Evolutionary conservation across 2,888 invertebrate genomes (phyloP), one percentile per base, ranked within the genome.

Genomic region (Rhorus exstirpatorius): DNA sequence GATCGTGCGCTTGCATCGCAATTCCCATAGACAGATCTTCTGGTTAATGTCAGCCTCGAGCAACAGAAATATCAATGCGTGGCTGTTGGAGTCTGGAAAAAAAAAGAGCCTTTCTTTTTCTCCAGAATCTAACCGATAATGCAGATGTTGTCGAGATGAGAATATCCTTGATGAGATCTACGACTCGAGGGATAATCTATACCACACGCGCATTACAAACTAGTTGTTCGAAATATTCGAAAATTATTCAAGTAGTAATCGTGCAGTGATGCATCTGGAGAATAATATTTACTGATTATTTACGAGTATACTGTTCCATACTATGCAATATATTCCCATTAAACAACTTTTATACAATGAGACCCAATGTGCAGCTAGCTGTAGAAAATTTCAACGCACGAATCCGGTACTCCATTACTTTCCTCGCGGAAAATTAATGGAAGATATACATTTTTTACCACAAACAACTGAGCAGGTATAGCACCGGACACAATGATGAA

Each of bases 101-200:
- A 63, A 44, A 24, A 46, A 1, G 3, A 0, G 7, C 14, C 12
- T n/a, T 14, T 17, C 17, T 58, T 71, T 71, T 60, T 71, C 10
- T 26, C 6, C 19, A 44, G 10, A 51, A 49, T 51, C 49, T 4
- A n/a, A 24, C n/a, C 6, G 61, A 61, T 17, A 46, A n/a, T 17
- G 65, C 75, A 65, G 75, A 65, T 75, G 65, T 75, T 55, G 14
- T 38, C 35, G 31, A 7, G 24, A 21, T 14, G 65, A 14, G 17
- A 44, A 44, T 6, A 31, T 58, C 58, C 31, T 14, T 14, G 14
- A 58, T 58, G 31, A 7, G 10, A 17, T 31, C 31, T n/a, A 12
- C 31, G 14, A 14, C 31, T 14, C 1, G 8, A 14, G 10, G 4
- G 24, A 24, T 24, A 24, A 38, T 8, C 38, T 38, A 38, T 1